These are phyloP conservation scores for Crotalus horridus DNA, from an alignment of 2,113 vertebrate species.

Conservation along the genomic window DNA sequence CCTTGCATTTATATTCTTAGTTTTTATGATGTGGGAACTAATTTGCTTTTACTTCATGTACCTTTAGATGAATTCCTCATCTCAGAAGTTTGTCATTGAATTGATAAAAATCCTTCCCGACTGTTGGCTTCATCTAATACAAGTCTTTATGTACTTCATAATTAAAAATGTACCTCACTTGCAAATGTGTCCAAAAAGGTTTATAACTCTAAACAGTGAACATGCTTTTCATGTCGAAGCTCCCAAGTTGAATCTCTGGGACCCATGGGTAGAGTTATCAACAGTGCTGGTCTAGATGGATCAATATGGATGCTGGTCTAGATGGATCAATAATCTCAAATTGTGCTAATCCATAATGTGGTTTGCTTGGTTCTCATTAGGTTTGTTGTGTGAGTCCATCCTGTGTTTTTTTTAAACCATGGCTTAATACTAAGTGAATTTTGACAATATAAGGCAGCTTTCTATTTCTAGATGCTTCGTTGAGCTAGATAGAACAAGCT, in stretches of 20 bases:
- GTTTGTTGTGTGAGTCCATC: not conserved
- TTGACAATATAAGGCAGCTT: not conserved
- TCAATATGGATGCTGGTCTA: not conserved
- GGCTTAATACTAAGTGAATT: not conserved
- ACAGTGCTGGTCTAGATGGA: not conserved
- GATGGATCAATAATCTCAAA: not conserved
- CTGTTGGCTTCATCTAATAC: not conserved
- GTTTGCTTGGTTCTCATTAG: not conserved
- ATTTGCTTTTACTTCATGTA: not conserved
- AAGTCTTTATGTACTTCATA: not conserved
- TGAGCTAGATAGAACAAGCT: not conserved
- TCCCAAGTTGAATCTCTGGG: not conserved
- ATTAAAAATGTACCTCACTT: not conserved
- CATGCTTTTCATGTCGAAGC: not conserved
- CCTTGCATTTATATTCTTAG: not conserved
- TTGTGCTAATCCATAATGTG: not conserved
- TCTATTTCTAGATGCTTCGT: not conserved
- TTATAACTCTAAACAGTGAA: not conserved
- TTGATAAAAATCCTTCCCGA: not conserved
- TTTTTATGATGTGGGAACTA: not conserved
- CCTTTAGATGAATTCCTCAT: not conserved
- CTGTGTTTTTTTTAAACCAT: not conserved
- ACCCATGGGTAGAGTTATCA: not conserved
- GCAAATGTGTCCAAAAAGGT: not conserved
- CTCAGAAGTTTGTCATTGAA: not conserved